Percentiles rank a stretch among this genome's conserved stretches.
These are phyloP conservation scores for Opisthocomus hoazin DNA, from an alignment of 2,113 vertebrate genomes.

Conservation along the genomic window DNA sequence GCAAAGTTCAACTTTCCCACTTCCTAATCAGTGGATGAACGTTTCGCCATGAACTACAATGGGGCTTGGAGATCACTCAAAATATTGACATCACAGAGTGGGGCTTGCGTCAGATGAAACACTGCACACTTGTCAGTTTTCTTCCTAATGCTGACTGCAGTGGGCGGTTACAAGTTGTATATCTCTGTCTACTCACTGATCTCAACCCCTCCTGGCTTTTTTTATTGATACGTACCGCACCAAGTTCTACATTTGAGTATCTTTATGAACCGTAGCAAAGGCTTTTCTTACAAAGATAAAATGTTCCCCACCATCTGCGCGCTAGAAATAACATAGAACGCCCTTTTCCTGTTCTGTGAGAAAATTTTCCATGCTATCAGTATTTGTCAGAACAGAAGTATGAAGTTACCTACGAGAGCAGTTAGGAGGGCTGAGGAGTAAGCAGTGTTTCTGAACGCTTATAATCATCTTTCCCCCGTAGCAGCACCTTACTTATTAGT, in stretches of 20 bases:
- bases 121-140: neutral
- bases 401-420: neutral
- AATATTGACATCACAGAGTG: neutral
- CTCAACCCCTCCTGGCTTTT: neutral
- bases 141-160: neutral
- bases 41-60: neutral
- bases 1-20: neutral
- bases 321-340: neutral
- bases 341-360: neutral
- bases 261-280: neutral
- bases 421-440: neutral
- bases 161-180: neutral
- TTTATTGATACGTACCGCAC: neutral
- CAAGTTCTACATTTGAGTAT: neutral
- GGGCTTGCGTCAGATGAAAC: neutral
- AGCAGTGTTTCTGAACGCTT: neutral
- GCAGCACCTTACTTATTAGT: neutral
- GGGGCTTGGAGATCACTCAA: neutral
- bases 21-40: neutral
- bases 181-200: neutral
- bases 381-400: neutral
- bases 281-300: neutral
- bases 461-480: accelerated
- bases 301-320: neutral
- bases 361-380: neutral